These are phyloP conservation scores for Lucinisca nassula DNA, from an alignment of 2,888 invertebrate genomes.

Conservation along the genomic window DNA sequence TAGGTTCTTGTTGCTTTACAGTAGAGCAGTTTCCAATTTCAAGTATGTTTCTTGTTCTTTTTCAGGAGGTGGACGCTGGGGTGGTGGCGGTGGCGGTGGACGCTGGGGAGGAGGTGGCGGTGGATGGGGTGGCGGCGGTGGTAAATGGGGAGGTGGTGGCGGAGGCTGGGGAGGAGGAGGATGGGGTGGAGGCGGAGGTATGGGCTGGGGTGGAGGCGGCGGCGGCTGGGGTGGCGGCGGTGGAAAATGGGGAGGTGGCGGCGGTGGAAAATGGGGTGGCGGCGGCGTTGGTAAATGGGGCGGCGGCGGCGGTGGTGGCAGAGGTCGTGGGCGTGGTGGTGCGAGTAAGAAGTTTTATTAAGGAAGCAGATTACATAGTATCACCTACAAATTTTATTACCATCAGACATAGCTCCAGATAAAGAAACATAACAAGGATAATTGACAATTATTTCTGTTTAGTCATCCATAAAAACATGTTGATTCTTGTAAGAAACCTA, in stretches of 20 bases:
- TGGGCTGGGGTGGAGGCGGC: constrained; percentile 46
- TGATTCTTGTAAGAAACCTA: too few relatives aligned
- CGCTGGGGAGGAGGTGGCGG: constrained; percentile 42
- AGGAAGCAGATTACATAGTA: too few relatives aligned
- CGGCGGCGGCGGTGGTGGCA: constrained; percentile 55
- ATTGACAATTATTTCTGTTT: too few relatives aligned
- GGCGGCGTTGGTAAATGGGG: constrained; percentile 50
- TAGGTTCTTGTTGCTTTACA: background rate
- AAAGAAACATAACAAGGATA: too few relatives aligned
- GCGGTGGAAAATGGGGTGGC: constrained; percentile 54
- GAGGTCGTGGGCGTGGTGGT: constrained; percentile 62
- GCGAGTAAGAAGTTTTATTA: too few relatives aligned
- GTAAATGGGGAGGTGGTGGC: constrained; percentile 47
- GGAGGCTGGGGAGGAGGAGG: constrained; percentile 28
- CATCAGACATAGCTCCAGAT: too few relatives aligned
- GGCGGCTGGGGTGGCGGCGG: constrained; percentile 57
- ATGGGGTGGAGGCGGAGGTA: constrained; percentile 44
- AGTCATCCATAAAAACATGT: too few relatives aligned
- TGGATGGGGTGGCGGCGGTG: constrained; percentile 53
- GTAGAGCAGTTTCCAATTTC: background rate
- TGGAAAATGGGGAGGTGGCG: constrained; percentile 57
- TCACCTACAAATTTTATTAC: too few relatives aligned
- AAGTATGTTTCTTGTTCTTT: background rate
- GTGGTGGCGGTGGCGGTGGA: constrained; percentile 58
- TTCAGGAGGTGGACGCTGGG: constrained; percentile 28